phyloP scores from a whole-genome alignment of 2,888 invertebrate genomes.

The Leptopterna dolabrata region DNA sequence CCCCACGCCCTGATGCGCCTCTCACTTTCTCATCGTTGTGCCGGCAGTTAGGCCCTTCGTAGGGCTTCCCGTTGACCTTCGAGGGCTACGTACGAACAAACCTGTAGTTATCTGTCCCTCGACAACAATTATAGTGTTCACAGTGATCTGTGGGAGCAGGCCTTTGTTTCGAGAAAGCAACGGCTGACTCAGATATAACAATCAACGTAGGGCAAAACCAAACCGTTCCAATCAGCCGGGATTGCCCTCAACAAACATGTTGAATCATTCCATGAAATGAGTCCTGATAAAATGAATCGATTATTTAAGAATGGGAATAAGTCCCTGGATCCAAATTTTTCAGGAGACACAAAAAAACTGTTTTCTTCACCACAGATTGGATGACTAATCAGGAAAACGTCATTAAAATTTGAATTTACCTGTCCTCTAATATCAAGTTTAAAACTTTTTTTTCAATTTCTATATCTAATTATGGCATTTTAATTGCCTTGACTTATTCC shows the following conservation, averaged over 20 bases:
- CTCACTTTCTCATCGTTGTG: constrained; percentile 48
- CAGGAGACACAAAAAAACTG: too few relatives aligned
- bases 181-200: neutral
- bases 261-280: too few relatives aligned
- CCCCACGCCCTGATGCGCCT: neutral
- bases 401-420: too few relatives aligned
- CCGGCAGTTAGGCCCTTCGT: neutral
- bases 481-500: too few relatives aligned
- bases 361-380: too few relatives aligned
- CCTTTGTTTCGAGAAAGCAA: neutral
- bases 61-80: neutral
- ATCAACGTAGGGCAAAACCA: neutral
- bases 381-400: too few relatives aligned
- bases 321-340: too few relatives aligned
- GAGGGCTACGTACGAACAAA: neutral
- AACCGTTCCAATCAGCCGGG: neutral
- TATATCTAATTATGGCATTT: too few relatives aligned
- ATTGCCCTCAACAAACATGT: neutral
- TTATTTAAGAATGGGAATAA: too few relatives aligned
- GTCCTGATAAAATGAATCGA: too few relatives aligned
- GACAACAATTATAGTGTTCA: neutral
- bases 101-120: neutral
- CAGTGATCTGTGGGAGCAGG: neutral
- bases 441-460: too few relatives aligned
- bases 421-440: too few relatives aligned